Percentiles rank a stretch among this genome's conserved stretches.
Evolutionary conservation across 2,113 vertebrate species (phyloP).

Genomic region (Zosterops lateralis): DNA sequence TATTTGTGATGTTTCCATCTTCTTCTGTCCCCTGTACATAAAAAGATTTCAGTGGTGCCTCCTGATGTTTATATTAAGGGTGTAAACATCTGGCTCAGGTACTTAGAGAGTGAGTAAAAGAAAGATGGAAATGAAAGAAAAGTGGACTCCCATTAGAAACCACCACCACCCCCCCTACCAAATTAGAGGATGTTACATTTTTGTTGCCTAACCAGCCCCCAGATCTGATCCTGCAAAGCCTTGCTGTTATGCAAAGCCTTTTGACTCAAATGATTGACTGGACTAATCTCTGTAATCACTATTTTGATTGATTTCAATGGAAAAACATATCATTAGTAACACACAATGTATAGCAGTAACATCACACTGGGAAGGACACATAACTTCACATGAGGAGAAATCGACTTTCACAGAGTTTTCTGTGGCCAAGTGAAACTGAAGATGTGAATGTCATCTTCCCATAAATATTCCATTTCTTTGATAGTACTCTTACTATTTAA

Average conservation of each 20-base stretch:
- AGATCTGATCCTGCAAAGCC: background rate
- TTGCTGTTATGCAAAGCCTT: background rate
- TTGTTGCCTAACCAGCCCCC: background rate
- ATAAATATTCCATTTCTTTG: background rate
- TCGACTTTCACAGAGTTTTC: background rate
- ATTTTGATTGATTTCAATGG: background rate
- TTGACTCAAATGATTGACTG: background rate
- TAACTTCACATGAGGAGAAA: background rate
- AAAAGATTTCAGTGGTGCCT: background rate
- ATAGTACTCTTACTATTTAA: background rate
- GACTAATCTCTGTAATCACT: background rate
- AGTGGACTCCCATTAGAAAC: background rate
- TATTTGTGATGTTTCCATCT: slow-evolving; percentile 45
- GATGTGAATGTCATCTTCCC: background rate
- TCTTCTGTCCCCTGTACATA: slow-evolving; percentile 55
- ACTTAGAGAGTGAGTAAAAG: background rate
- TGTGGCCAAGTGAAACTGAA: background rate
- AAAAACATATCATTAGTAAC: background rate
- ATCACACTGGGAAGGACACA: background rate
- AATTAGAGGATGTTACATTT: background rate
- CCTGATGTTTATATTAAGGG: slow-evolving; percentile 1
- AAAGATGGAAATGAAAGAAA: background rate
- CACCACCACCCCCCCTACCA: background rate
- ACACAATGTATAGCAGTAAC: background rate
- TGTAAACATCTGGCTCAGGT: background rate